phyloP scores from a whole-genome alignment of 2,888 invertebrate genomes.

The Escarpia spicata region DNA sequence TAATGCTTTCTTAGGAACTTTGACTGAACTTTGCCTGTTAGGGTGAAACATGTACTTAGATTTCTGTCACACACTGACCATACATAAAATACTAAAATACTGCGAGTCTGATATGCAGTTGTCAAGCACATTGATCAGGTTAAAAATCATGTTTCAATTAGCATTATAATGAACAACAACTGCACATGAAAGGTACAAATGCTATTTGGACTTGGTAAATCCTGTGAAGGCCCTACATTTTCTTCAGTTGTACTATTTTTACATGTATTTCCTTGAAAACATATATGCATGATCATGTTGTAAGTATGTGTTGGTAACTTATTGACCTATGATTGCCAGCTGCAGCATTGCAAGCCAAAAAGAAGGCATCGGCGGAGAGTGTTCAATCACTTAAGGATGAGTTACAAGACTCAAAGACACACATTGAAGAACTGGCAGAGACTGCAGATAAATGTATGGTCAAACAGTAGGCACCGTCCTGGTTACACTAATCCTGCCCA shows the following conservation, averaged over 20 bases:
- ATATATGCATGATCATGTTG: too few relatives aligned
- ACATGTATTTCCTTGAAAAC: background rate
- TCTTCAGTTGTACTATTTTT: background rate
- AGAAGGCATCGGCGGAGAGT: background rate
- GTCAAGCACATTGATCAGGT: background rate
- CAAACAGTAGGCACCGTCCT: background rate
- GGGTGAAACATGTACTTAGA: background rate
- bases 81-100: background rate
- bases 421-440: background rate
- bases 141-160: background rate
- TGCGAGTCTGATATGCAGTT: background rate
- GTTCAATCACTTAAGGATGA: background rate
- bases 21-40: background rate
- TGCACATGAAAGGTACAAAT: too few relatives aligned
- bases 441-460: background rate
- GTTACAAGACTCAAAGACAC: background rate
- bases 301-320: background rate
- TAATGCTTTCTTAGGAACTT: background rate
- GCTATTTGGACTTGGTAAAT: background rate
- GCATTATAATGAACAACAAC: background rate
- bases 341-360: background rate
- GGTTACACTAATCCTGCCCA: too few relatives aligned
- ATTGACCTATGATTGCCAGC: background rate
- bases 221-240: background rate
- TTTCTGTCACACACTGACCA: background rate